Evolutionary conservation across 35 echinoderm and acorn worm species (phyloP), one percentile per base, ranked within the genome.

Genomic region (Diadema setosum): DNA sequence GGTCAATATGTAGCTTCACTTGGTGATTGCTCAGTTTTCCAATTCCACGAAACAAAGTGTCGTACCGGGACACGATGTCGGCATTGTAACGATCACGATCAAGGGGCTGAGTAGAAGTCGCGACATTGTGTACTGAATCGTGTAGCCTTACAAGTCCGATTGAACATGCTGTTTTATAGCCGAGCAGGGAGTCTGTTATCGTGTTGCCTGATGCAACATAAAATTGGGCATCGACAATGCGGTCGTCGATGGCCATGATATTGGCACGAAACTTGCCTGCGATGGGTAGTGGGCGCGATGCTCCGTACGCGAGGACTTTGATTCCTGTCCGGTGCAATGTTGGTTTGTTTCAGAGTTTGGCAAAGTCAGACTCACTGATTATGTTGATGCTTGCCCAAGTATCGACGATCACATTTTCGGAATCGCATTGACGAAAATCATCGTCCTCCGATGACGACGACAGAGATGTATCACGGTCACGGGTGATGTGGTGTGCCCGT

Each of bases 11-110:
- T 42, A 91, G 41, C 31, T 42, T 43, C 15, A 84, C 60, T 58
- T 85, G 56, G 33, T 45, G 36, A 83, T 86, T 64, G 42, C 75
- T 91, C 2, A 84, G 63, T 37, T 91, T 84, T 14, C 88, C 88
- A 5, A 91, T 91, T 24, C 88, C 88, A 1, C 46, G 36, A 24
- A 75, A 91, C 36, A 84, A 26, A 17, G 26, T 32, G 3, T 27
- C 35, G 75, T 82, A 89, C 40, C 76, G 21, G 14, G 78, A 36
- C 29, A 42, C 31, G 29, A 85, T 67, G 42, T 70, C 65, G 31
- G 20, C 31, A 50, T 16, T 23, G 55, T 81, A 40, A 30, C 17
- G 42, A 50, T 36, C 36, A 30, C 9, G 20, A 35, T 76, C 42
- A 17, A 75, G 34, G 29, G 63, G 39, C 33, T 84, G 29, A 3